A percentile compares a stretch with the other conserved stretches of the same genome.
These are phyloP conservation scores for Sarcophaga caerulescens DNA, from an alignment of 2,888 invertebrate species.

Conservation along the genomic window DNA sequence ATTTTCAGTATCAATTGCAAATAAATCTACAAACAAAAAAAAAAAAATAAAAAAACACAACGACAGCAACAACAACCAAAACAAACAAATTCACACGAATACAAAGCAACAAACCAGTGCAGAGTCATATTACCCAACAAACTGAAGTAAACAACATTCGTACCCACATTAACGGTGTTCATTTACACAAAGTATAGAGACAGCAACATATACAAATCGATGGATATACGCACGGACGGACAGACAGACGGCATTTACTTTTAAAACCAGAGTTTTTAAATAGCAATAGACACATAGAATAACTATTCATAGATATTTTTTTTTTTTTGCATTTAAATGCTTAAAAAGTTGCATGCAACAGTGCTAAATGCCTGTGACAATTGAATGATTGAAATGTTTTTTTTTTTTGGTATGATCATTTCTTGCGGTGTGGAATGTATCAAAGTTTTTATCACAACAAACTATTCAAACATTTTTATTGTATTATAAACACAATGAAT, in stretches of 20 bases:
- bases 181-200: neutral
- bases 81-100: neutral
- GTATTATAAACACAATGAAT: no score
- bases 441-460: no score
- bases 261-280: neutral
- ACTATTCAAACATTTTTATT: no score
- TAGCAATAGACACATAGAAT: neutral
- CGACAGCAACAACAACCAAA: constrained; percentile 15
- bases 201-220: neutral
- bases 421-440: no score
- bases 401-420: no score
- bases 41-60: no score
- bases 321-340: neutral
- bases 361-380: no score
- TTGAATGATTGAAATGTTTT: no score
- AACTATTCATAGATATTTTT: constrained; percentile 1
- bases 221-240: neutral
- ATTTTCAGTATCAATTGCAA: constrained; percentile 41
- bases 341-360: constrained; percentile 9
- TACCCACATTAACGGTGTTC: constrained; percentile 17
- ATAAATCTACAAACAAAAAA: neutral
- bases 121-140: constrained; percentile 25
- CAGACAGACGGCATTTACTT: neutral
- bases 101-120: neutral
- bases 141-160: constrained; percentile 3